Evolutionary conservation across 2,113 vertebrate species (phyloP), one percentile per base, ranked within the genome.

Genomic region (Boleophthalmus pectinirostris): DNA sequence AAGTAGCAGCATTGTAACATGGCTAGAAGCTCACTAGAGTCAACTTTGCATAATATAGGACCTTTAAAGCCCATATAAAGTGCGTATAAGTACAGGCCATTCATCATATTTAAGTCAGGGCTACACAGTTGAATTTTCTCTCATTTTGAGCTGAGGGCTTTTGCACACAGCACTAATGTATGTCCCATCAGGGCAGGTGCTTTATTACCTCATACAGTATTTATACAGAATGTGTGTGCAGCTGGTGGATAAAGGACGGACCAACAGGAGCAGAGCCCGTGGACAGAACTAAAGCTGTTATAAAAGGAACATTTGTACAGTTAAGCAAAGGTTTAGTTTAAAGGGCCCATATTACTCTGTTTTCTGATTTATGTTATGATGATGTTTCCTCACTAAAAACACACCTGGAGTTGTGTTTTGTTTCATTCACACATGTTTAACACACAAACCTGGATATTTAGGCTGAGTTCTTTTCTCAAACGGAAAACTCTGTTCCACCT

Each of bases 201-300:
- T 88, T 85, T 85, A 85, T 61, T 23, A 75, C 69, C 78, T 88
- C 83, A 80, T 87, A 7, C 83, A 85, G 64, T 87, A 85, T 90
- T 90, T 74, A 90, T 77, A n/a, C 8, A 46, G 57, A 53, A 46
- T 75, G 68, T 79, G 49, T 72, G 63, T 75, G 78, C 65, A 83
- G 73, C 45, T 21, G 69, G 77, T 69, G 29, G 66, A 74, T 77
- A 74, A 75, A 16, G 69, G 69, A 78, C 3, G 46, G n/a, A 10
- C 16, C 21, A 73, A 64, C 18, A 47, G 1, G 54, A 45, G 47
- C 51, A 63, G 74, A 13, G 3, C 10, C 15, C 1, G 23, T 60
- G 47, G 16, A 43, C 83, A 75, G 74, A 81, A 82, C 79, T 73
- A 70, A 49, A 68, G 63, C 66, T 66, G 10, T 70, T 81, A 83